These are phyloP conservation scores for Pseudolycoriella hygida DNA, from an alignment of 2,888 invertebrate genomes.

Conservation along the genomic window DNA sequence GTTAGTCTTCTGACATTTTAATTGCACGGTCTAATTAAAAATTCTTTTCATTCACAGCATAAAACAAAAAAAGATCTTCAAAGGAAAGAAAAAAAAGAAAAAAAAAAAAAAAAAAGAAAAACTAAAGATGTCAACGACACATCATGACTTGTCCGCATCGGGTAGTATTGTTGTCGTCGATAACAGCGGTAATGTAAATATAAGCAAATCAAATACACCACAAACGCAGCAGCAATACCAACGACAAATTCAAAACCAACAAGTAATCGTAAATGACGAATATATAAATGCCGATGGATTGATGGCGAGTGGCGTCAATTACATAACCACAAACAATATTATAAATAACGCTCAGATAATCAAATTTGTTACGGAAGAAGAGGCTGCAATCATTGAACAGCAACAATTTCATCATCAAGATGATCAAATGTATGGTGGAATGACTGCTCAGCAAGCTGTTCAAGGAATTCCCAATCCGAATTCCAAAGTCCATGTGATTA, in stretches of 20 bases:
- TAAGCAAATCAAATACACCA: constrained; percentile 6
- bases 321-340: constrained; percentile 16
- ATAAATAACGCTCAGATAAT: constrained; percentile 25
- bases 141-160: constrained; percentile 16
- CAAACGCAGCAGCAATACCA: constrained; percentile 12
- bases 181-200: constrained; percentile 12
- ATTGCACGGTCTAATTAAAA: no score
- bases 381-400: constrained; percentile 1
- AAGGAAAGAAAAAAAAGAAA: constrained; percentile 4
- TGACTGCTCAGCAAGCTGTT: constrained; percentile 11
- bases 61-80: no score
- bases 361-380: constrained; percentile 25
- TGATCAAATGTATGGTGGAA: constrained; percentile 3
- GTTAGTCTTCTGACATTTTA: no score
- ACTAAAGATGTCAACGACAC: constrained; percentile 7
- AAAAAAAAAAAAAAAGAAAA: constrained; percentile 2
- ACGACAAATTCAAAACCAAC: not conserved
- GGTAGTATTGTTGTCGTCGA: constrained; percentile 22
- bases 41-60: no score
- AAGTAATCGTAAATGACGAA: constrained; percentile 5
- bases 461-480: constrained; percentile 9
- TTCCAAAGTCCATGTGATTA: constrained; percentile 23
- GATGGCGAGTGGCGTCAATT: constrained; percentile 10
- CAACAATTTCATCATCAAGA: constrained; percentile 4
- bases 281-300: constrained; percentile 4